phyloP scores from a whole-genome alignment of 1,140 invertebrate genomes.

The Hypothenemus hampei region DNA sequence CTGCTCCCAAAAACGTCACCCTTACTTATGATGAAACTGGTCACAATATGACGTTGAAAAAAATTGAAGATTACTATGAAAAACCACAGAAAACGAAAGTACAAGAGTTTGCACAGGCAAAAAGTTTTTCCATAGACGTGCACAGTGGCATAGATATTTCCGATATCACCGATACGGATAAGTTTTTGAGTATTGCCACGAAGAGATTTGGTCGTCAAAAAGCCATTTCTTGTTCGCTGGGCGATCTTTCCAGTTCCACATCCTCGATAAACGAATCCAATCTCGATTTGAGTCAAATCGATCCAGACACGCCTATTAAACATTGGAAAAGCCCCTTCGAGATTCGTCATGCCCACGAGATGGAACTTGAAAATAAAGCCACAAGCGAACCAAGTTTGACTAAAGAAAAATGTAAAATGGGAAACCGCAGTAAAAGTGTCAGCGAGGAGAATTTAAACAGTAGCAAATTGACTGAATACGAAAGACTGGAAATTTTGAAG shows the following conservation, averaged over 20 bases:
- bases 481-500: constrained; percentile 50
- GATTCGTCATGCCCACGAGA: constrained; percentile 50
- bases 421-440: constrained; percentile 35
- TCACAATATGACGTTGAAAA: constrained; percentile 28
- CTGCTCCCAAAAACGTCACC: constrained; percentile 37
- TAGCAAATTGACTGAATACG: constrained; percentile 47
- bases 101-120: constrained; percentile 35
- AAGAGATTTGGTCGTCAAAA: constrained; percentile 32
- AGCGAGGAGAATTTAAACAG: constrained; percentile 39
- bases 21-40: constrained; percentile 38
- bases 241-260: constrained; percentile 44
- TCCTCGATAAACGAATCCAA: constrained; percentile 44
- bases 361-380: constrained; percentile 48
- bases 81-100: constrained; percentile 29
- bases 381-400: constrained; percentile 36
- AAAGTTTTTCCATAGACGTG: constrained; percentile 40
- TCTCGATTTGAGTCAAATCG: constrained; percentile 42
- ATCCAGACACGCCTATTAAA: constrained; percentile 39
- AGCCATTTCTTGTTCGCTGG: constrained; percentile 36
- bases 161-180: constrained; percentile 33
- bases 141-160: constrained; percentile 32
- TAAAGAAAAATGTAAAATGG: constrained; percentile 21
- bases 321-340: constrained; percentile 54
- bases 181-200: constrained; percentile 34
- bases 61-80: constrained; percentile 31